These are phyloP conservation scores for Catonia carolina DNA, from an alignment of 2,888 invertebrate genomes.

Conservation along the genomic window DNA sequence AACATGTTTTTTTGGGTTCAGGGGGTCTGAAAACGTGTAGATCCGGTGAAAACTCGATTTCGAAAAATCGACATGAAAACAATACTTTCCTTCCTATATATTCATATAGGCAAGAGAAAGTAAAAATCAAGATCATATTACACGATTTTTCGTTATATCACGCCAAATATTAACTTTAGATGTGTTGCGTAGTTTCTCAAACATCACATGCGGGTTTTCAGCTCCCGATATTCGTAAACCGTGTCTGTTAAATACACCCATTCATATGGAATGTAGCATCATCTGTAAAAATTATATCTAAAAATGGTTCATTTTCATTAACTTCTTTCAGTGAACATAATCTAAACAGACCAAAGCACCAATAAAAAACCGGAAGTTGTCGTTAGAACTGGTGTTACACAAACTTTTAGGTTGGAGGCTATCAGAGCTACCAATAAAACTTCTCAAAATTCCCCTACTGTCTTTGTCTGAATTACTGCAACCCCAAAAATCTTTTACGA, in stretches of 20 bases:
- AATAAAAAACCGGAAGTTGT: too few relatives aligned
- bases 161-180: constrained; percentile 17
- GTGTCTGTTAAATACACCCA: constrained; percentile 1
- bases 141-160: constrained; percentile 8
- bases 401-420: not conserved
- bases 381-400: too few relatives aligned
- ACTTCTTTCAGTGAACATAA: constrained; percentile 7
- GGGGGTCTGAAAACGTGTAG: too few relatives aligned
- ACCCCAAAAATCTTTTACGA: too few relatives aligned
- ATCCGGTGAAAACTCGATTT: too few relatives aligned
- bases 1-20: too few relatives aligned
- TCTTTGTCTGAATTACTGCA: not conserved
- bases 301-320: constrained; percentile 13
- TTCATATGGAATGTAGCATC: not conserved
- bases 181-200: constrained; percentile 13
- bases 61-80: too few relatives aligned
- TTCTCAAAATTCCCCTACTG: not conserved
- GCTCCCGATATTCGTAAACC: constrained; percentile 10
- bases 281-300: constrained; percentile 10
- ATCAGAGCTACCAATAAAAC: too few relatives aligned
- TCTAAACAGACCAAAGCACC: too few relatives aligned
- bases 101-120: too few relatives aligned
- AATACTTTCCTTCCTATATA: too few relatives aligned
- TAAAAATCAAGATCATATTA: too few relatives aligned
- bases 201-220: constrained; percentile 12